phyloP scores from a whole-genome alignment of 2,888 invertebrate genomes.

The Ernsta delagoae region DNA sequence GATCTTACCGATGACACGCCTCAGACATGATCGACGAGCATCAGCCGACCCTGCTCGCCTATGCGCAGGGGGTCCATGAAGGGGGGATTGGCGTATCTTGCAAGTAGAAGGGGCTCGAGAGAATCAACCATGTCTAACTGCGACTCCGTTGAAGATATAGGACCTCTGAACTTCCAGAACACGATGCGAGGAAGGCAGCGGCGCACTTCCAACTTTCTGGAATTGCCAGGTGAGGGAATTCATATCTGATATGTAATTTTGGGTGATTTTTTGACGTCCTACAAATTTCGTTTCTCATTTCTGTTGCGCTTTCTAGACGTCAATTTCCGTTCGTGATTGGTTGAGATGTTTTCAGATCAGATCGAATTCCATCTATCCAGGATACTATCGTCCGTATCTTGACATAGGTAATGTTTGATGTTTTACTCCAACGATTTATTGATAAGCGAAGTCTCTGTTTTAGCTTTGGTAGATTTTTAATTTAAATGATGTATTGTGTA shows the following conservation, averaged over 20 bases:
- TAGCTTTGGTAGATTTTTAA: not conserved
- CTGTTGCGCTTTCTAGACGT: not conserved
- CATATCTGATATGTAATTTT: not conserved
- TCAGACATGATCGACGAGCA: conserved; percentile 85
- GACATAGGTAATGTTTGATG: not conserved
- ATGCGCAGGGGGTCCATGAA: conserved; percentile 88
- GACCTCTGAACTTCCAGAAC: conserved; percentile 91
- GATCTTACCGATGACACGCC: too few relatives aligned
- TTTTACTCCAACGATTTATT: not conserved
- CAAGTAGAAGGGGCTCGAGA: conserved; percentile 94
- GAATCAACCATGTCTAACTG: conserved; percentile 90
- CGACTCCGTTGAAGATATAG: conserved; percentile 89
- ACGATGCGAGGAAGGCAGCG: conserved; percentile 91
- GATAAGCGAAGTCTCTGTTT: not conserved
- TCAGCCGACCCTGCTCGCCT: conserved; percentile 87
- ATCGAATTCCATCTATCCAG: not conserved
- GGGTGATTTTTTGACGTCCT: not conserved
- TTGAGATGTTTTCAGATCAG: not conserved
- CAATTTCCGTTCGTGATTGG: not conserved
- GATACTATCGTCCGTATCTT: not conserved
- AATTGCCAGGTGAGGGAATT: conserved; percentile 89
- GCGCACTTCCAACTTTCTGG: conserved; percentile 94
- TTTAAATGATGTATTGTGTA: not conserved
- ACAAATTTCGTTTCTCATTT: not conserved
- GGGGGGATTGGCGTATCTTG: conserved; percentile 91